Conservation (phyloP, 2,888 invertebrate species). For the Drosophila atroscutellata region DNA sequence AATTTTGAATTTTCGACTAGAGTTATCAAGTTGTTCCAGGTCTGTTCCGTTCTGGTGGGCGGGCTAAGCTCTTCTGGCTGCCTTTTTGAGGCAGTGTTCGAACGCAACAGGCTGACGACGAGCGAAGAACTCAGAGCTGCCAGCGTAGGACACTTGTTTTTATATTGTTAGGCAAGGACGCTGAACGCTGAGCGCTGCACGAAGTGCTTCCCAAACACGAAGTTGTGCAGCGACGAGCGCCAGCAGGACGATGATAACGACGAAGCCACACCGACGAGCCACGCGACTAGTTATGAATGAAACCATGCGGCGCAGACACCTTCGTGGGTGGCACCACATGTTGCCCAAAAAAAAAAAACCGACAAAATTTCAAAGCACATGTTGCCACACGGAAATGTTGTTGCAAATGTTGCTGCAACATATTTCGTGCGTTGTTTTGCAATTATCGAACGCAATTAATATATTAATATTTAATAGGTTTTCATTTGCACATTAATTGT, state of each 20-base stretch:
- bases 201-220: constrained; percentile 44
- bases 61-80: constrained; percentile 22
- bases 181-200: constrained; percentile 28
- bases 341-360: constrained; percentile 11
- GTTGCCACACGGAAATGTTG: constrained; percentile 19
- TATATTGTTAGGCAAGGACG: constrained; percentile 73
- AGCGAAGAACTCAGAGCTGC: constrained; percentile 82
- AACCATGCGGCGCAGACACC: constrained; percentile 43
- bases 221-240: constrained; percentile 24
- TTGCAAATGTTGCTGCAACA: constrained; percentile 61
- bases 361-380: neutral
- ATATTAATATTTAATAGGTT: constrained; percentile 69
- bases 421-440: constrained; percentile 31
- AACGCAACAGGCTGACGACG: constrained; percentile 85
- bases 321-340: constrained; percentile 25
- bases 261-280: constrained; percentile 34
- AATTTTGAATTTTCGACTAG: constrained; percentile 11
- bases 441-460: constrained; percentile 77
- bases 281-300: constrained; percentile 63
- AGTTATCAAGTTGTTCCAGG: constrained; percentile 9
- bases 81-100: constrained; percentile 37
- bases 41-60: neutral
- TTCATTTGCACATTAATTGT: constrained; percentile 73
- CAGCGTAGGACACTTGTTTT: constrained; percentile 80
- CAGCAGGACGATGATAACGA: constrained; percentile 12